A percentile compares a stretch with the other conserved stretches of the same genome.
These are phyloP conservation scores for Phyllostomus hastatus DNA, from an alignment of 2,113 vertebrate species.

Conservation along the genomic window DNA sequence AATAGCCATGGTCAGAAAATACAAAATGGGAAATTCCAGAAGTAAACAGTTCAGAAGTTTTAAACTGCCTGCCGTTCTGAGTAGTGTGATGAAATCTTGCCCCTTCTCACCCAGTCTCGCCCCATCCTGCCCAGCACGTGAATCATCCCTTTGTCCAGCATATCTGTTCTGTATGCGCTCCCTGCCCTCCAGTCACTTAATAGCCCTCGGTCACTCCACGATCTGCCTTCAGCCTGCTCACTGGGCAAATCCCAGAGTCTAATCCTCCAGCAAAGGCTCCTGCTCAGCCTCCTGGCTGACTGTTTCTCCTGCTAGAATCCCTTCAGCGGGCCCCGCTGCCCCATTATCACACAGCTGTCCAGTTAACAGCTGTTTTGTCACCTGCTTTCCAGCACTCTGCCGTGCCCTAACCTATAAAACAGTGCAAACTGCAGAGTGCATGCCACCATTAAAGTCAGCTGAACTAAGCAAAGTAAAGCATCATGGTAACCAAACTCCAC, in stretches of 20 bases:
- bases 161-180: background rate
- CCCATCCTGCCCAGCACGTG: background rate
- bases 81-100: background rate
- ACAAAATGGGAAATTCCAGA: background rate
- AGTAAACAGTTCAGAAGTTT: background rate
- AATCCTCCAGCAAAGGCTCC: background rate
- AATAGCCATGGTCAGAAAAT: background rate
- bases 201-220: too few species aligned
- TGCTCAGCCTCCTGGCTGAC: background rate
- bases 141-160: background rate
- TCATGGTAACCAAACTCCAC: background rate
- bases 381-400: background rate
- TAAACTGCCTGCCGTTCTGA: background rate
- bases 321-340: rapidly evolving
- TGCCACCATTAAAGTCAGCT: background rate
- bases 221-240: background rate
- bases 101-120: background rate
- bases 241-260: rapidly evolving
- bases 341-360: background rate
- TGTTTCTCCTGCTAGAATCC: background rate
- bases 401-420: background rate
- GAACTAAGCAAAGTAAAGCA: background rate
- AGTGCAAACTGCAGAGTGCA: background rate
- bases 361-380: background rate
- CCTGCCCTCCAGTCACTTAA: background rate